phyloP scores from a whole-genome alignment of 2,113 vertebrate species.

The Gymnorhina tibicen region DNA sequence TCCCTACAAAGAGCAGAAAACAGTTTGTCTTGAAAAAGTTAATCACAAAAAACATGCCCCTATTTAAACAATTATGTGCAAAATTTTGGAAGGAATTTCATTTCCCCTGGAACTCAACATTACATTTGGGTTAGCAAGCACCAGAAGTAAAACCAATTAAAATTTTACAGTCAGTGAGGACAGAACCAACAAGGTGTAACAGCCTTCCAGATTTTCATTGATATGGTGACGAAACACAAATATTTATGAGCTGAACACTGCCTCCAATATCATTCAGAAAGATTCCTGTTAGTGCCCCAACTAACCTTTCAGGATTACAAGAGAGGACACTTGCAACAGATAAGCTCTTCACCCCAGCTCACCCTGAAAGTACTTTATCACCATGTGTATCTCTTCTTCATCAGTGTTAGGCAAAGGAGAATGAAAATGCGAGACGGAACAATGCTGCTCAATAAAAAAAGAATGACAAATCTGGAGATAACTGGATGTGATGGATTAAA shows the following conservation, averaged over 20 bases:
- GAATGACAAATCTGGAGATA: not conserved
- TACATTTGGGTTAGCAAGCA: conserved; percentile 58
- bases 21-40: not conserved
- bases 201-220: conserved; percentile 19
- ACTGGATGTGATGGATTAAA: not conserved
- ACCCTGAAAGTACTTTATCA: not conserved
- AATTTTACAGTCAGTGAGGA: conserved; percentile 50
- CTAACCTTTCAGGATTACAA: not conserved
- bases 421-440: not conserved
- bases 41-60: not conserved
- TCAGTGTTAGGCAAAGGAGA: not conserved
- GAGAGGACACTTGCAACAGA: not conserved
- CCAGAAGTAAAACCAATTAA: conserved; percentile 69
- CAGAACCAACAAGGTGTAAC: conserved; percentile 43
- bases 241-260: conserved; percentile 54
- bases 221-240: conserved; percentile 61
- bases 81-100: conserved; percentile 44
- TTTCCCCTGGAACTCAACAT: conserved; percentile 46
- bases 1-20: conserved; percentile 6
- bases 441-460: not conserved
- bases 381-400: not conserved
- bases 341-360: not conserved
- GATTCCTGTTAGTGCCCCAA: not conserved
- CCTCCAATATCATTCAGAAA: conserved; percentile 26
- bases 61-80: not conserved